Conservation (phyloP, 2,113 vertebrate species). For the Synchiropus splendidus region DNA sequence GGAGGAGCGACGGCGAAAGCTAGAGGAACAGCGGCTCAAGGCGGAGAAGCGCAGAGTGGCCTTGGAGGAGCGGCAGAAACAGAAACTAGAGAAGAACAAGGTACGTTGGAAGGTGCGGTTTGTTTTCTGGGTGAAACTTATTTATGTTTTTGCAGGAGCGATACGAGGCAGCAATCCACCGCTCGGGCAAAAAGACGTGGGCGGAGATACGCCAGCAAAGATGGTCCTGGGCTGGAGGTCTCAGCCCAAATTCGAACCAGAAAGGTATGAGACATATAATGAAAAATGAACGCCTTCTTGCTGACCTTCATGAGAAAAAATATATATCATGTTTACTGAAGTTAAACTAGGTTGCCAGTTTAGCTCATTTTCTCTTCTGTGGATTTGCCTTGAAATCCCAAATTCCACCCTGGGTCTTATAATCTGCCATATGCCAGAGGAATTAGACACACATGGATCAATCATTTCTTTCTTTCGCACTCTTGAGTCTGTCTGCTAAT, state of each 20-base stretch:
- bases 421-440: constrained; percentile 30
- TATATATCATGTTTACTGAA: too few relatives aligned
- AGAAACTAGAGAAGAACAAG: constrained; percentile 95
- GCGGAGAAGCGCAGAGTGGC: constrained; percentile 77
- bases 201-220: constrained; percentile 94
- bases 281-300: too few relatives aligned
- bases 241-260: constrained; percentile 77
- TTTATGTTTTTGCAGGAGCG: constrained; percentile 70
- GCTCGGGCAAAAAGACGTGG: constrained; percentile 92
- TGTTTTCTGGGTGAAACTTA: not conserved
- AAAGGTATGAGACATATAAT: constrained; percentile 58
- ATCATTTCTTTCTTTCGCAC: constrained; percentile 6
- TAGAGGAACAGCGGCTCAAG: constrained; percentile 85
- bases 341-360: too few relatives aligned
- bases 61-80: constrained; percentile 86
- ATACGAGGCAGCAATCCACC: constrained; percentile 87
- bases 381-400: constrained; percentile 2
- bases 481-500: constrained; percentile 8
- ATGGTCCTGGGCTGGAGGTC: constrained; percentile 88
- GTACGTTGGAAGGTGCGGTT: constrained; percentile 46
- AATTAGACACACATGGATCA: constrained; percentile 33
- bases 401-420: constrained; percentile 15
- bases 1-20: constrained; percentile 79
- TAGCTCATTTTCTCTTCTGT: too few relatives aligned
- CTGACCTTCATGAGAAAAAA: too few relatives aligned